Base-by-base conservation (phyloP, 2,113 vertebrate genomes). In the Procavia capensis region DNA sequence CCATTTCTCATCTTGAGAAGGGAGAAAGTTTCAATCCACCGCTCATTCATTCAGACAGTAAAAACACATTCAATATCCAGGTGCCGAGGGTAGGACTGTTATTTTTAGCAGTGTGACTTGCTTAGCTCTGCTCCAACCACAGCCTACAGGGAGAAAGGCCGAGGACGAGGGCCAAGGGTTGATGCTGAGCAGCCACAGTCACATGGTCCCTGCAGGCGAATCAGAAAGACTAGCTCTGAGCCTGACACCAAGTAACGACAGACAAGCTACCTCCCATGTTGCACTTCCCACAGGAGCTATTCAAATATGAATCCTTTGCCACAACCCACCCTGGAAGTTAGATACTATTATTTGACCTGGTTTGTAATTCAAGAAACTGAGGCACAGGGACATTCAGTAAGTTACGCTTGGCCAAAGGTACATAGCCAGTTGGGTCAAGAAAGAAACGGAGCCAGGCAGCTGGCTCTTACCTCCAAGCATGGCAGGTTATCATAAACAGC, bases 81-180 rank as follows among this genome's bases (percentile, higher is more conserved):
- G 54, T 24, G 64, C 74, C 45, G 76, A 50, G 17, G 24, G 16
- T 3, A 1, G 36, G 31, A n/a, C 64, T 0, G 20, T 50, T 96
- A 64, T 80, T 87, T 95, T 93, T 41, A 88, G 70, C 24, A 50
- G 5, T 9, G 6, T 0, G 0, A 92, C 70, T 79, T 47, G 70
- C 61, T 92, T 63, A 61, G 76, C 76, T 84, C 92, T 64, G 57
- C 68, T 80, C 82, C 19, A 70, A 81, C 68, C 82, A 72, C n/a
- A 80, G 85, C 25, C 54, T 47, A 10, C 70, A 57, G 13, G 6
- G 20, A 86, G 63, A 54, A 47, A 75, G 72, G 85, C 85, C 29
- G 10, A 10, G 0, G 8, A 76, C 45, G 59, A 89, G 85, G 74
- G 61, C 36, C 84, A 50, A 59, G 47, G 43, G 74, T 27, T 2